Percentiles rank a stretch among this genome's conserved stretches.
These are phyloP conservation scores for Boleophthalmus pectinirostris DNA, from an alignment of 2,113 vertebrate species.

Conservation along the genomic window DNA sequence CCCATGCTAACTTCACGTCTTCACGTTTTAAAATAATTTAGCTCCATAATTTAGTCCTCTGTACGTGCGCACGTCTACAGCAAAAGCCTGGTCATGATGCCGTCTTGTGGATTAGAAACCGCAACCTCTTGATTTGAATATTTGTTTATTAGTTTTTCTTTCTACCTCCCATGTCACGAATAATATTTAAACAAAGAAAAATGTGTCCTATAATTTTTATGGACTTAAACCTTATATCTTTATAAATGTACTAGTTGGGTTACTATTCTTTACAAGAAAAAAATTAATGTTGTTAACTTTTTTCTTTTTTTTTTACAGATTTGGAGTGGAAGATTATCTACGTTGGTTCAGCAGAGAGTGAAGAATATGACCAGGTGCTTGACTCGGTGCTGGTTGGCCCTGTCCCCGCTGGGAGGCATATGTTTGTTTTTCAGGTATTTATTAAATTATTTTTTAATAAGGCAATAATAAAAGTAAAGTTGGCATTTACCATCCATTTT, in stretches of 20 bases:
- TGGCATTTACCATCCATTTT: no score
- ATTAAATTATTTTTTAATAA: slow-evolving; percentile 1
- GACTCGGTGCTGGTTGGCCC: slow-evolving; percentile 91
- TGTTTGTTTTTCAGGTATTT: slow-evolving; percentile 92
- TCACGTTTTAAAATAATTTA: not conserved
- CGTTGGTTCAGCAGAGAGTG: slow-evolving; percentile 91
- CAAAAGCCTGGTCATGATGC: not conserved
- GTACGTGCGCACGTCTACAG: not conserved
- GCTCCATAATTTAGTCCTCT: not conserved
- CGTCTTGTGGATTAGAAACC: not conserved
- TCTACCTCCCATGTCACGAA: not conserved
- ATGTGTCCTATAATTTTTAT: not conserved
- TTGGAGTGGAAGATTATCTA: slow-evolving; percentile 95
- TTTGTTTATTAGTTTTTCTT: not conserved
- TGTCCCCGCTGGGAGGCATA: slow-evolving; percentile 89
- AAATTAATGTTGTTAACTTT: not conserved
- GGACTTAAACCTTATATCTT: not conserved
- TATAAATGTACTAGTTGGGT: not conserved
- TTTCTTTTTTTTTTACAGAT: slow-evolving; percentile 69
- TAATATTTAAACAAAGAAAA: not conserved
- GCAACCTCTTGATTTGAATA: not conserved
- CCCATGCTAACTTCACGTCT: slow-evolving; percentile 5
- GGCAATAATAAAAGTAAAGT: no score
- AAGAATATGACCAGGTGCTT: slow-evolving; percentile 89
- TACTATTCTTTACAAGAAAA: not conserved